Conservation (phyloP, 2,113 vertebrate species). For the Montifringilla adamsi region DNA sequence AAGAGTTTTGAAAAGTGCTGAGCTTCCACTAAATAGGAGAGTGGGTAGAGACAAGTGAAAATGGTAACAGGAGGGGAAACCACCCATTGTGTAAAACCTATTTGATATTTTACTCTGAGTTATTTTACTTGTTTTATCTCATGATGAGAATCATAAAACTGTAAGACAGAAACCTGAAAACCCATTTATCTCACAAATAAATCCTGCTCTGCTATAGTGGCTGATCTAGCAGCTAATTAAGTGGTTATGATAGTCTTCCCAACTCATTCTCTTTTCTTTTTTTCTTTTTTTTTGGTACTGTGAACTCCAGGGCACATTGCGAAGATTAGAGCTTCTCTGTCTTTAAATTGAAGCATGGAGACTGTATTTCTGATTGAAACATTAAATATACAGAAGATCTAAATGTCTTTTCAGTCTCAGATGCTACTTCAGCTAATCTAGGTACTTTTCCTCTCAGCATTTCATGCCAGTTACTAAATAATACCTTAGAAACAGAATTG, state of each 20-base stretch:
- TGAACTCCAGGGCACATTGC: not conserved
- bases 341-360: not conserved
- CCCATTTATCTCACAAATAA: constrained; percentile 46
- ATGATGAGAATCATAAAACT: constrained; percentile 48
- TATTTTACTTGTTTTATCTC: constrained; percentile 50
- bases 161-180: constrained; percentile 37
- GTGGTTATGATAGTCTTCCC: constrained; percentile 25
- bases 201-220: constrained; percentile 28
- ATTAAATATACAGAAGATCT: constrained; percentile 23
- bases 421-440: not conserved
- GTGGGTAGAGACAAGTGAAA: not conserved
- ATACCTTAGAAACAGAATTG: not conserved
- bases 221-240: constrained; percentile 61
- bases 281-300: not conserved
- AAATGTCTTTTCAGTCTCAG: not conserved
- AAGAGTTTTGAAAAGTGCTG: not conserved
- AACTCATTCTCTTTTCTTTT: not conserved
- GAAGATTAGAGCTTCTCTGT: not conserved
- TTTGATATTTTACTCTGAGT: constrained; percentile 22
- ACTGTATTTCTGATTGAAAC: not conserved
- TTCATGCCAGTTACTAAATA: not conserved
- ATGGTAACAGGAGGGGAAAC: not conserved
- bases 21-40: not conserved
- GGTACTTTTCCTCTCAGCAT: not conserved
- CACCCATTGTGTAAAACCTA: not conserved